Conservation (phyloP, 1,140 invertebrate species). For the Drosophila mauritiana region DNA sequence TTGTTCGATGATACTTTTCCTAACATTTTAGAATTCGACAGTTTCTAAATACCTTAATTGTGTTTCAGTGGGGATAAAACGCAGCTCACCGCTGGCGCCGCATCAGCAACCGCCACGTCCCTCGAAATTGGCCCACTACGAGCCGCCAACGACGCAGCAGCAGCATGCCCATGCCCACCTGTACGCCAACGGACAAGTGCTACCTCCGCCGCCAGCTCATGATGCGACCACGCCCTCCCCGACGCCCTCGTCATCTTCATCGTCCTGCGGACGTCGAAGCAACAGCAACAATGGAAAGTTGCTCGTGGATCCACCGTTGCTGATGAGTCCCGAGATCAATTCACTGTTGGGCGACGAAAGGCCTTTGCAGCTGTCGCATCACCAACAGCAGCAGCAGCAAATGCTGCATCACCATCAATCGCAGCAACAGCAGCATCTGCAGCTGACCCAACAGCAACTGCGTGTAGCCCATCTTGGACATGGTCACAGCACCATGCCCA, state of each 20-base stretch:
- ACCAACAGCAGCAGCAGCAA: slow-evolving; percentile 38
- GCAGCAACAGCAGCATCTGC: slow-evolving; percentile 34
- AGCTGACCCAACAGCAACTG: slow-evolving; percentile 19
- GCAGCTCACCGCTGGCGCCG: slow-evolving; percentile 72
- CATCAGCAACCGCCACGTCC: slow-evolving; percentile 77
- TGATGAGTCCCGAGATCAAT: slow-evolving; percentile 84
- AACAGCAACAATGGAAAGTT: slow-evolving; percentile 45
- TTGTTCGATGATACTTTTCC: too few relatives aligned
- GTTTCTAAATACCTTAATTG: background rate
- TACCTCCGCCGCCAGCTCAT: slow-evolving; percentile 60
- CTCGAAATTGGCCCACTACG: slow-evolving; percentile 76
- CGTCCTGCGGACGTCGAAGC: slow-evolving; percentile 63
- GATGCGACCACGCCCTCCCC: slow-evolving; percentile 69
- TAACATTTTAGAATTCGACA: background rate
- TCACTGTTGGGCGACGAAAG: slow-evolving; percentile 79
- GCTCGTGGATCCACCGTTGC: slow-evolving; percentile 69
- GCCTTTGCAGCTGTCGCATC: slow-evolving; percentile 60
- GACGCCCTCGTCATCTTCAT: slow-evolving; percentile 61
- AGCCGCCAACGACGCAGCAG: slow-evolving; percentile 38
- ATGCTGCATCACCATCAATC: slow-evolving; percentile 35
- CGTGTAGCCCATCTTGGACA: slow-evolving; percentile 53
- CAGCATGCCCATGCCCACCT: slow-evolving; percentile 44
- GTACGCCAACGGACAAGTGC: slow-evolving; percentile 56
- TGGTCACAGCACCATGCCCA: slow-evolving; percentile 64
- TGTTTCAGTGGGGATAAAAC: slow-evolving; percentile 72